phyloP scores from a whole-genome alignment of 2,888 invertebrate genomes.

The Phytoseiulus persimilis region DNA sequence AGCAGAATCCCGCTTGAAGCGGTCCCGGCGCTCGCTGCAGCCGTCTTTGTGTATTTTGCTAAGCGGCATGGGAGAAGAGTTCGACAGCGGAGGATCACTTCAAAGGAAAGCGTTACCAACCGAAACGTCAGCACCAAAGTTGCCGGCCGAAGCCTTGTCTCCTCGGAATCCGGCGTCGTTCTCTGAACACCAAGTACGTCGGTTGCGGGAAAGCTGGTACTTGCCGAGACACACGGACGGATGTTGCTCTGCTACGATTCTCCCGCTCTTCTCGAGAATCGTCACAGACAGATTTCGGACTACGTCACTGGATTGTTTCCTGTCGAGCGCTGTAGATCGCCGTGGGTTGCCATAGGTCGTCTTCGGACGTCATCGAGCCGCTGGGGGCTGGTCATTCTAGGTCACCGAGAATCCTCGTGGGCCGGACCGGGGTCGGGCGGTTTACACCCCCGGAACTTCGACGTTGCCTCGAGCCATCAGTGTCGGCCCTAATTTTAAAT shows the following conservation, averaged over 20 bases:
- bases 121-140: background rate
- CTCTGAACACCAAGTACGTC: background rate
- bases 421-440: background rate
- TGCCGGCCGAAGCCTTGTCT: background rate
- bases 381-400: background rate
- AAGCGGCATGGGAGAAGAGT: background rate
- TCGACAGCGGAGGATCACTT: background rate
- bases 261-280: background rate
- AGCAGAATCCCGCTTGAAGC: background rate
- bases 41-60: background rate
- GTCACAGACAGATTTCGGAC: background rate
- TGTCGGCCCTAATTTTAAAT: background rate
- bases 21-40: background rate
- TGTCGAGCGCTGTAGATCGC: too few species aligned
- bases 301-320: too few species aligned
- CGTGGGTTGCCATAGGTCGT: background rate
- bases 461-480: background rate
- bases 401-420: background rate
- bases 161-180: background rate
- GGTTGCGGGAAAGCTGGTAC: background rate
- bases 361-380: background rate
- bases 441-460: background rate
- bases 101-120: background rate
- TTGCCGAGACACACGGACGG: background rate
- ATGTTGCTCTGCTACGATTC: background rate